Evolutionary conservation across 2,888 invertebrate species (phyloP), one percentile per base, ranked within the genome.

Genomic region (Eupithecia centaureata): DNA sequence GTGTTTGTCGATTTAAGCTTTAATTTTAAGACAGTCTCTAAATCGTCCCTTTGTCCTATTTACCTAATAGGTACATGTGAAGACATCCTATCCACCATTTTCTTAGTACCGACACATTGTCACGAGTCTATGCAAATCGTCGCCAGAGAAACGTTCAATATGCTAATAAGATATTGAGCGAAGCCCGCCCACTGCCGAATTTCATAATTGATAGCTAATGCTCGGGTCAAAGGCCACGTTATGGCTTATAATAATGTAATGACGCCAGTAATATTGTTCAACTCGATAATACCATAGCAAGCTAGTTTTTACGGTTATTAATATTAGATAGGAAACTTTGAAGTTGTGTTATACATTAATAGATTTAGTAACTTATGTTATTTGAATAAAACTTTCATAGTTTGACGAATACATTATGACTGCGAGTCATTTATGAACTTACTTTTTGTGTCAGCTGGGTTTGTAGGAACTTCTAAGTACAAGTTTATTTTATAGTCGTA

Each of bases 151-250:
- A 70, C 71, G 71, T 60, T 72, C 67, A 75, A 74, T 77, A 81
- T 76, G 74, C 63, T 81, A 77, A 80, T 79, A 61, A 63, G 66
- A 78, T 67, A 78, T 82, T 76, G 59, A 78, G 79, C 77, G 75
- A 77, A 70, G 73, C 58, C 73, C 80, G 78, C 82, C 82, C 67
- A 70, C 71, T 35, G 35, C 59, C 70, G 61, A 68, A 63, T 74
- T 73, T 71, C 68, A 64, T 72, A 74, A 75, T 73, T 70, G 66
- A 72, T 71, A 68, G 63, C 54, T 72, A 69, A 75, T 68, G 69
- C 70, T 38, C 59, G 52, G 72, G 74, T 71, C 71, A 74, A 65
- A 74, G 74, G 64, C 71, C 70, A 68, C 27, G 60, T 67, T 63
- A 61, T 52, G 28, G 59, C 28, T 59, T 30, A 61, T 62, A 58